Evolutionary conservation across 2,888 invertebrate species (phyloP), one percentile per base, ranked within the genome.

Genomic region (Myopa testacea): DNA sequence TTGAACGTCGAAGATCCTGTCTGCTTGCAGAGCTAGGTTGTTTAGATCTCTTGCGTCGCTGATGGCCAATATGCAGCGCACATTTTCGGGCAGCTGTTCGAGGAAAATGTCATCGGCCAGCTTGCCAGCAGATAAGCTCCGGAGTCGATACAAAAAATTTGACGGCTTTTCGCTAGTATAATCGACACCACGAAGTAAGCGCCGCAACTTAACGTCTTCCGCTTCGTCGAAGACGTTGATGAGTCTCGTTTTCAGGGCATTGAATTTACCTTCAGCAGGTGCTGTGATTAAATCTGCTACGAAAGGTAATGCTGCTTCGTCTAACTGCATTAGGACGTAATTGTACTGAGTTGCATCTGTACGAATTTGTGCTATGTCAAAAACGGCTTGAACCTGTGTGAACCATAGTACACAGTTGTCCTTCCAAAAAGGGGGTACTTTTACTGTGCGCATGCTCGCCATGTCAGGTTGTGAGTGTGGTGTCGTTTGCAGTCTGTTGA

Each of bases 91-190:
- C 67, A 67, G 67, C n/a, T 67, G 67, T 40, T 67, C 67, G n/a
- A 67, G 4, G 67, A 67, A 67, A 40, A 67, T 38, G n/a, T 14
- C 40, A 40, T 67, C 67, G 8, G 67, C n/a, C 40, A 67, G 10
- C 16, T 67, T 67, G 40, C 67, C 67, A 38, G 38, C 38, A 40
- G 67, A 14, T n/a, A 67, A 67, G n/a, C 40, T 67, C 19, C 67
- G 7, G 14, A 67, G 67, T 67, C 37, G 38, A 2, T 63, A 34
- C 3, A 63, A 14, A 63, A 63, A 63, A 63, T 26, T 63, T 67
- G 67, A 67, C 19, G 67, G 67, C 40, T 67, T 67, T 67, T 38
- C 67, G 16, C 40, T 38, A n/a, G 40, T 67, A n/a, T 67, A 67
- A 4, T 67, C 40, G 14, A 67, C 19, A 16, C 67, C 67, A 19